phyloP scores from a whole-genome alignment of 1,140 invertebrate species.

The Tetragonula clypearis region DNA sequence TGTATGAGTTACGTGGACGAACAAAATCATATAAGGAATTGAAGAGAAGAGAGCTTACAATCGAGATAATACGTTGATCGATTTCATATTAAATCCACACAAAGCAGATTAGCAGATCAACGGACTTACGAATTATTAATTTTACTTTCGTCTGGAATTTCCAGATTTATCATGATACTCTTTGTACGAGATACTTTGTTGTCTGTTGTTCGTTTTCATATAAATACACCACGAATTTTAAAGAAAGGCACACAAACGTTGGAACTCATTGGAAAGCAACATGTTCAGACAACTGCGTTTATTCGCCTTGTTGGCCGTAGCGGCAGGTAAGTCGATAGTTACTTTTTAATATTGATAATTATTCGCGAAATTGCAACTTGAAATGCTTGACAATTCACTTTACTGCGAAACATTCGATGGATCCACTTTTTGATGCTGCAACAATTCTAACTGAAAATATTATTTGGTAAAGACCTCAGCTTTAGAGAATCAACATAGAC shows the following conservation, averaged over 20 bases:
- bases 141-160: background rate
- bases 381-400: background rate
- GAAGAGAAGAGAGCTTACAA: background rate
- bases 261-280: background rate
- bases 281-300: constrained; percentile 16
- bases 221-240: constrained; percentile 7
- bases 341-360: background rate
- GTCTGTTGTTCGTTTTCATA: background rate
- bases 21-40: too few species aligned
- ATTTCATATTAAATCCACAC: background rate
- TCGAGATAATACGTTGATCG: background rate
- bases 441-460: background rate
- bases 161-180: background rate
- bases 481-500: too few species aligned
- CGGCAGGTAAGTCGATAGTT: constrained; percentile 35
- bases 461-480: background rate
- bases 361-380: background rate
- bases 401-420: background rate
- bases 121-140: background rate
- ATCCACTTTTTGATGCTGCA: background rate
- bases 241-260: background rate
- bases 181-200: background rate
- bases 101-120: too few species aligned
- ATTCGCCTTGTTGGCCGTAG: constrained; percentile 24
- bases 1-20: background rate